Evolutionary conservation across 2,888 invertebrate species (phyloP), one percentile per base, ranked within the genome.

Genomic region (Griposia aprilina): DNA sequence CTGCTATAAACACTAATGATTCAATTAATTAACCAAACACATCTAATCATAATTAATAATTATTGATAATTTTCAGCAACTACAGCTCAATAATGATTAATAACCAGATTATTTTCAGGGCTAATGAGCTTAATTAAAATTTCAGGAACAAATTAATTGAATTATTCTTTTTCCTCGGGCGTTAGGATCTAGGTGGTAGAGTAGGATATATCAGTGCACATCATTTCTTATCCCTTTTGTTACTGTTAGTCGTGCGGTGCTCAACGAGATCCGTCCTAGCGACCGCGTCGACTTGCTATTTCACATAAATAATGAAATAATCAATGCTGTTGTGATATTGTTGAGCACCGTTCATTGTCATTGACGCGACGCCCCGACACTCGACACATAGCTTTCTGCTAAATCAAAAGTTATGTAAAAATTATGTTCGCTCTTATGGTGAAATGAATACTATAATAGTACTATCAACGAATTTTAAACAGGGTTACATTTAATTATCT

Each of bases 101-200:
- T 94, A 91, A 93, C 90, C 83, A 85, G 89, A 94, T 95, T 95
- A 93, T 95, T 96, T 96, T 96, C 96, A 96, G 96, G 92, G 92
- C 91, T 96, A 95, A 95, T 87, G 74, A 89, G 83, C 88, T 87
- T 87, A 83, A 92, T 94, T 95, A 91, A 94, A 93, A 93, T 96
- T 96, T 95, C 96, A 96, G 96, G 96, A 92, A 90, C 76, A 90
- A 92, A 90, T 90, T 91, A 90, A 92, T 91, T 87, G 88, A 90
- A 88, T 90, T 87, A 90, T 92, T 93, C 68, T 84, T 91, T 90
- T 92, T 94, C 94, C 93, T 93, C 94, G 94, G 91, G 93, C 91
- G 90, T 89, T 94, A 94, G 93, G 91, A 89, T 78, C 84, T 83
- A 85, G 83, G 83, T 66, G 63, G 74, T 90, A 91, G 90, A 81